phyloP scores from a whole-genome alignment of 2,888 invertebrate genomes.

The Ptilodon capucinus region DNA sequence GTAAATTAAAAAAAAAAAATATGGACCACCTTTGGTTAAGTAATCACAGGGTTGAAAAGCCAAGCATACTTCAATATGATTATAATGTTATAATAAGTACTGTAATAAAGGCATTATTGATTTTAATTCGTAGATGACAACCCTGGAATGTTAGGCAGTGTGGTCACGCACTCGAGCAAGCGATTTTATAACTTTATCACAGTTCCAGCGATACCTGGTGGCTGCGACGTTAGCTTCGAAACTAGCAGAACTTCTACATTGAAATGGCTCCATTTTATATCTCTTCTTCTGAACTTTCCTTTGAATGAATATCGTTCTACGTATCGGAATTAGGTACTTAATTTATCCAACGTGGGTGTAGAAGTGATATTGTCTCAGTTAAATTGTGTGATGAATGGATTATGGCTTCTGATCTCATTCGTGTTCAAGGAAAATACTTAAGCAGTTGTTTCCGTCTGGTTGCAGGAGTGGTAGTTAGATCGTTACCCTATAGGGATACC shows the following conservation, averaged over 20 bases:
- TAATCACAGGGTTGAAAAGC: no score
- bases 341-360: not conserved
- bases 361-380: not conserved
- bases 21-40: no score
- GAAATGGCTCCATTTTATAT: conserved; percentile 25
- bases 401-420: not conserved
- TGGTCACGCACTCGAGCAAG: conserved; percentile 71
- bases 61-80: no score
- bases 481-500: no score
- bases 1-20: no score
- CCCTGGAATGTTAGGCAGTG: conserved; percentile 54
- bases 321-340: not conserved
- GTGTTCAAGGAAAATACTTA: not conserved
- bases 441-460: not conserved
- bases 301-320: not conserved
- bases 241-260: conserved; percentile 35
- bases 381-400: not conserved
- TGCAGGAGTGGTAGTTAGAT: not conserved
- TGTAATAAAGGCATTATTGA: not conserved
- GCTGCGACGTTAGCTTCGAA: conserved; percentile 23
- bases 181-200: conserved; percentile 81
- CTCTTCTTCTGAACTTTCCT: not conserved
- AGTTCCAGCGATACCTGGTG: conserved; percentile 58
- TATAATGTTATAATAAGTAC: no score
- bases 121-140: not conserved